Conservation (phyloP, 2,113 vertebrate genomes). For the Notiomystis cincta region DNA sequence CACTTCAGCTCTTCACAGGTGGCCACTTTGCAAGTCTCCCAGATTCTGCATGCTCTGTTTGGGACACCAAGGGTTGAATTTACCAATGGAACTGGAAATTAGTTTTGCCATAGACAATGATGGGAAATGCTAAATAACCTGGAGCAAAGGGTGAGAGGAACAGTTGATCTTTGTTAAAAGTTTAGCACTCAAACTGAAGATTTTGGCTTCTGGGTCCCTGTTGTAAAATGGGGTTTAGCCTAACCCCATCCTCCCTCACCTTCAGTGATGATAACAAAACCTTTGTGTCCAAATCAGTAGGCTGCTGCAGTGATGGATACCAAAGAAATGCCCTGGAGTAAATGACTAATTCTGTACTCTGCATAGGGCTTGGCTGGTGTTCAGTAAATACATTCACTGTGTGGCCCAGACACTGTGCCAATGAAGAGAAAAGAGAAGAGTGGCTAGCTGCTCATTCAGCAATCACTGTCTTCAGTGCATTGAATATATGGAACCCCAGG, state of each 20-base stretch:
- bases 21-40: neutral
- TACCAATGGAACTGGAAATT: neutral
- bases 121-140: neutral
- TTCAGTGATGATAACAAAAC: neutral
- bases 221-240: neutral
- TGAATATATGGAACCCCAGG: neutral
- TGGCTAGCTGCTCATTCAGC: neutral
- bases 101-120: neutral
- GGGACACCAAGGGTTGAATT: neutral
- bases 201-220: neutral
- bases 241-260: neutral
- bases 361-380: neutral
- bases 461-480: neutral
- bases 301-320: neutral
- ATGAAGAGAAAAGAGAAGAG: neutral
- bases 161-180: neutral
- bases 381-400: neutral
- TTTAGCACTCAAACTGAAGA: neutral
- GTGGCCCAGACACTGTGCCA: neutral
- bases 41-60: neutral
- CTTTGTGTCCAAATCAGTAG: neutral
- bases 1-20: neutral
- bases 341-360: neutral
- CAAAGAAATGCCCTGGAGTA: neutral
- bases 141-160: neutral